Conservation (phyloP, 2,113 vertebrate genomes). For the Rissa tridactyla region DNA sequence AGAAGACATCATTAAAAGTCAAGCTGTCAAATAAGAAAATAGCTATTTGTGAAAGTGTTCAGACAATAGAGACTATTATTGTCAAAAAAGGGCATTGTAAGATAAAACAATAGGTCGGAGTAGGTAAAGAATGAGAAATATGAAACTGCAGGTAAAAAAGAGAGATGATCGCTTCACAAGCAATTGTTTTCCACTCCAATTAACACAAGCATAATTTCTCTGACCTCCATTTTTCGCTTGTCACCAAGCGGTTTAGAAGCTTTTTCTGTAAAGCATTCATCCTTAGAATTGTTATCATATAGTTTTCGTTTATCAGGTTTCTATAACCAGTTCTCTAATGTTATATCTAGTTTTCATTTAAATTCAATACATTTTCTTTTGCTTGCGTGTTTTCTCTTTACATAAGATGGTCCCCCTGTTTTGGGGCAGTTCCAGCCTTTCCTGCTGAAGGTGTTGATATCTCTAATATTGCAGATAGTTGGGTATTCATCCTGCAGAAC, state of each 20-base stretch:
- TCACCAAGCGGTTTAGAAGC: background rate
- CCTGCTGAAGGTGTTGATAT: background rate
- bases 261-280: background rate
- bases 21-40: background rate
- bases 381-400: background rate
- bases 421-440: background rate
- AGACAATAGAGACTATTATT: background rate
- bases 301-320: background rate
- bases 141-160: background rate
- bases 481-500: background rate
- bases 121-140: background rate
- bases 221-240: background rate
- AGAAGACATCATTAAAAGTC: background rate
- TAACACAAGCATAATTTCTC: background rate
- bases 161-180: fast-evolving
- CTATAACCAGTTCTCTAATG: background rate
- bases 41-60: background rate
- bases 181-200: background rate
- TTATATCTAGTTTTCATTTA: background rate
- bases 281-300: background rate
- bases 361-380: background rate
- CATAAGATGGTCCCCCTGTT: background rate
- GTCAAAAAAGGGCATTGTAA: background rate
- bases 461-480: background rate
- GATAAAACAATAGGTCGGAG: background rate